Evolutionary conservation across 1,140 invertebrate species (phyloP).

Genomic region (Saccostrea echinata): DNA sequence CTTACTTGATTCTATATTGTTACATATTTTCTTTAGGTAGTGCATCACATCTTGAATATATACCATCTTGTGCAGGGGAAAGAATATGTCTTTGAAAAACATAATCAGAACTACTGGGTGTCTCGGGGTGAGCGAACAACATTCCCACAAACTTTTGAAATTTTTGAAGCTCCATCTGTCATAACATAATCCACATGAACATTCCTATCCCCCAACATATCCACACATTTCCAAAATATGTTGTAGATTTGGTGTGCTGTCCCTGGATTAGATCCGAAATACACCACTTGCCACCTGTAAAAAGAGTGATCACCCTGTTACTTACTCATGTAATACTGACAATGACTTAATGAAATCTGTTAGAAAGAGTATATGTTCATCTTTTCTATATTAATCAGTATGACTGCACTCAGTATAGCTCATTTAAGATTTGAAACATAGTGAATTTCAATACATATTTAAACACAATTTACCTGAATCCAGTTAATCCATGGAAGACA

Average conservation of each 20-base stretch:
- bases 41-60: constrained; percentile 59
- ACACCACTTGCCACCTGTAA: constrained; percentile 59
- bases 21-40: constrained; percentile 51
- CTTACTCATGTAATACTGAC: neutral
- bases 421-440: neutral
- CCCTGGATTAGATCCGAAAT: constrained; percentile 55
- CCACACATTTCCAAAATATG: constrained; percentile 60
- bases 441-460: neutral
- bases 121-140: constrained; percentile 38
- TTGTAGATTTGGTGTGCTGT: constrained; percentile 56
- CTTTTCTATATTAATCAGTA: neutral
- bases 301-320: neutral
- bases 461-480: constrained; percentile 43
- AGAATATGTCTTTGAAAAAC: constrained; percentile 47
- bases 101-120: constrained; percentile 35
- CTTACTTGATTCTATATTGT: constrained; percentile 53
- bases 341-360: constrained; percentile 2
- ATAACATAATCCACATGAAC: constrained; percentile 58
- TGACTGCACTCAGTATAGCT: neutral
- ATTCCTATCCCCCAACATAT: constrained; percentile 41
- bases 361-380: neutral
- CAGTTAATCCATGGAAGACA: constrained; percentile 56
- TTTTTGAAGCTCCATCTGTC: constrained; percentile 59
- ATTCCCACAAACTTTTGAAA: constrained; percentile 52
- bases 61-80: constrained; percentile 25